Evolutionary conservation across 2,113 vertebrate species (phyloP).

Genomic region (Nothoprocta perdicaria): DNA sequence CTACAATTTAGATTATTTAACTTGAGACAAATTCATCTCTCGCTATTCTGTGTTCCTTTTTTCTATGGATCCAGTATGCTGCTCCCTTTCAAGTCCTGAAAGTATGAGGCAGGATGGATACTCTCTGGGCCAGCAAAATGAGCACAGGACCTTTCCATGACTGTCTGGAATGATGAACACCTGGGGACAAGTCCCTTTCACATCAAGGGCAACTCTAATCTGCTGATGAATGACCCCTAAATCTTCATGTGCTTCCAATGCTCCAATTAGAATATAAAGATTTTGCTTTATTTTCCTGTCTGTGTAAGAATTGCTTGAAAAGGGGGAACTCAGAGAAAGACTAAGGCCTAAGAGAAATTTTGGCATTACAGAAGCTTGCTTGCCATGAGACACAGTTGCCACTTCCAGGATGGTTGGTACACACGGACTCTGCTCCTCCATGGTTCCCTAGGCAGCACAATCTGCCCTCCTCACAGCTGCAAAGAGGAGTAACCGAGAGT

Average conservation of each 20-base stretch:
- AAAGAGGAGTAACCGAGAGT: no score
- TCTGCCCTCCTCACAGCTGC: no score
- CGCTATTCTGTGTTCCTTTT: background rate
- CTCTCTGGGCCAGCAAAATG: background rate
- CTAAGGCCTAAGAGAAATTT: no score
- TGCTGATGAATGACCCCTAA: background rate
- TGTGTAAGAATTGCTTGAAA: no score
- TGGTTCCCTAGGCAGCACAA: no score
- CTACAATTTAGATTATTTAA: background rate
- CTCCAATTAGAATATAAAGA: rapidly evolving
- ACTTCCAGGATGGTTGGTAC: no score
- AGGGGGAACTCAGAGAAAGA: no score
- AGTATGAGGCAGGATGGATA: background rate
- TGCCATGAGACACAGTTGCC: no score
- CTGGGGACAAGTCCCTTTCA: background rate
- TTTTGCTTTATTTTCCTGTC: background rate
- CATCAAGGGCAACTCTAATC: background rate
- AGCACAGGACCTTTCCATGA: background rate
- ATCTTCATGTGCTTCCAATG: background rate
- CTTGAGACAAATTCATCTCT: background rate
- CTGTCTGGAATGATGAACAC: background rate
- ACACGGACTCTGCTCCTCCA: no score
- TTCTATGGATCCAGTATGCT: background rate
- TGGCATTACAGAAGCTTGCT: no score
- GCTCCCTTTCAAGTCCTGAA: background rate